These are phyloP conservation scores for Hirudinaria manillensis DNA, from an alignment of 2,888 invertebrate genomes.

Conservation along the genomic window DNA sequence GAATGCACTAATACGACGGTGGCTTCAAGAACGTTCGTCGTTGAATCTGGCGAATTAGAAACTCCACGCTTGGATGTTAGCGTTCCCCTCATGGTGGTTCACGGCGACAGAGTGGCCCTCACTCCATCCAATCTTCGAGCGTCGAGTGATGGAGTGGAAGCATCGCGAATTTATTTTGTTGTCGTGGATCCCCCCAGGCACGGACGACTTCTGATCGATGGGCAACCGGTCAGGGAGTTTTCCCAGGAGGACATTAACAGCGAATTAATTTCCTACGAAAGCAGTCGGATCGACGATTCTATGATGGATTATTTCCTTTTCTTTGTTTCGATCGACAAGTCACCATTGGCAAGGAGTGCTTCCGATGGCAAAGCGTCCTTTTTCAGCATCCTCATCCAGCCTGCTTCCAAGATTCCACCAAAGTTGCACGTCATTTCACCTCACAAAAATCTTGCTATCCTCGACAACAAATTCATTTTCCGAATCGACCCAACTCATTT, in stretches of 20 bases:
- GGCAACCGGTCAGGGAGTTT: conserved; percentile 33
- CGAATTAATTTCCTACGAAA: conserved; percentile 48
- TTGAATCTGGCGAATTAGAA: background rate
- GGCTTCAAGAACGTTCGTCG: background rate
- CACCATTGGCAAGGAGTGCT: background rate
- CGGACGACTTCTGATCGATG: conserved; percentile 46
- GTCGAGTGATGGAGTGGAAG: background rate
- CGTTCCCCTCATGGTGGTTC: conserved; percentile 32
- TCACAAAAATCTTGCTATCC: conserved; percentile 45
- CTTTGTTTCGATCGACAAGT: conserved; percentile 22
- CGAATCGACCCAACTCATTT: conserved; percentile 45
- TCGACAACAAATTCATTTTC: conserved; percentile 44
- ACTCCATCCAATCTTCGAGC: conserved; percentile 24
- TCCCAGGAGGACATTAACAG: conserved; percentile 51
- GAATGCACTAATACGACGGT: background rate
- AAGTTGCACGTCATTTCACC: conserved; percentile 45
- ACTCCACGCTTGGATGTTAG: conserved; percentile 14
- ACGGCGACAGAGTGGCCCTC: conserved; percentile 21
- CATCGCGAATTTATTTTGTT: conserved; percentile 41
- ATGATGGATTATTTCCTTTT: conserved; percentile 39
- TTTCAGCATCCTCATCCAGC: conserved; percentile 49
- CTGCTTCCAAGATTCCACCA: conserved; percentile 46
- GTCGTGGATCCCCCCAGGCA: conserved; percentile 45
- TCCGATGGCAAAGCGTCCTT: conserved; percentile 45
- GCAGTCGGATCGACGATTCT: conserved; percentile 42